Percentiles rank a stretch among this genome's conserved stretches.
phyloP scores from a whole-genome alignment of 2,888 invertebrate genomes.

The Empis livida region DNA sequence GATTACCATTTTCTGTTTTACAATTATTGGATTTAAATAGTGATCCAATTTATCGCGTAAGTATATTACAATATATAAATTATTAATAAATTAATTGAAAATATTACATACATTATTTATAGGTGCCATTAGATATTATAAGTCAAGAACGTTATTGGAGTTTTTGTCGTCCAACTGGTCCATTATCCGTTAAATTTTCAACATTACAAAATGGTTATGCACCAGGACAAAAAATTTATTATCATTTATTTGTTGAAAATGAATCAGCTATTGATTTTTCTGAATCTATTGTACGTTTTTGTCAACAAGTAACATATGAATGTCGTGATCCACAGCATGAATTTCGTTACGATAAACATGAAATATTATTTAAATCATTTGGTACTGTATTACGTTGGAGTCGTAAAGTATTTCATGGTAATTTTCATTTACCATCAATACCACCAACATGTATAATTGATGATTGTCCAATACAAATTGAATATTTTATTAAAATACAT shows the following conservation, averaged over 20 bases:
- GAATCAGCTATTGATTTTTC: constrained; percentile 55
- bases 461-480: constrained; percentile 58
- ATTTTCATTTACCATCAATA: constrained; percentile 53
- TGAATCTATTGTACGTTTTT: constrained; percentile 47
- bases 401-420: constrained; percentile 49
- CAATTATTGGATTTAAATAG: constrained; percentile 69
- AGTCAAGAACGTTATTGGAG: constrained; percentile 34
- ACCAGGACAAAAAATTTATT: constrained; percentile 59
- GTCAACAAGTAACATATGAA: constrained; percentile 44
- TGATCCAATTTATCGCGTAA: constrained; percentile 53
- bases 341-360: constrained; percentile 30
- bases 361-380: constrained; percentile 30
- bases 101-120: not conserved
- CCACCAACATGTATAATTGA: constrained; percentile 63
- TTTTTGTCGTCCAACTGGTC: constrained; percentile 34
- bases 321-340: constrained; percentile 33
- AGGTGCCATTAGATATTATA: constrained; percentile 32
- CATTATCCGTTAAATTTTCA: constrained; percentile 32
- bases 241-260: constrained; percentile 60
- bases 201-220: constrained; percentile 59
- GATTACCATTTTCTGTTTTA: constrained; percentile 66
- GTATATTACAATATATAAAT: constrained; percentile 11
- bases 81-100: not conserved
- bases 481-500: constrained; percentile 55
- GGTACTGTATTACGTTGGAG: constrained; percentile 49